Base-by-base conservation (phyloP, 1,140 invertebrate species). In the Drosophila nigromelanica region DNA sequence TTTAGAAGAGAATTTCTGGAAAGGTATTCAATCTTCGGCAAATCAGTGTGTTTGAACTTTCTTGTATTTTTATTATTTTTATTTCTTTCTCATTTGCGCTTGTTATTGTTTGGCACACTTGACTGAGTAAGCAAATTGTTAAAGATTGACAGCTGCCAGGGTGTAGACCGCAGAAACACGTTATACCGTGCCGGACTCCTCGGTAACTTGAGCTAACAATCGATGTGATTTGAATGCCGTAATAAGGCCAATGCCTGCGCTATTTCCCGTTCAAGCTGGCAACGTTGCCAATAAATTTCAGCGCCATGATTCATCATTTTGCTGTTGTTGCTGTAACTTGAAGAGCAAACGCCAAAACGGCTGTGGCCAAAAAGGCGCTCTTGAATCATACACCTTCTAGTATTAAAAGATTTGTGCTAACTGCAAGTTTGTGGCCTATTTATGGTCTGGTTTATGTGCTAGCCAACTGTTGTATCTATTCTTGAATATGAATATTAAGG, bases 91-190 rank as follows among this genome's bases (percentile, higher is more conserved):
- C 47, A 61, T 74, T 80, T 76, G 40, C 52, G 51, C 67, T 56
- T 62, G 61, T 78, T 80, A 61, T 82, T 82, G 67, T 76, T 72
- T 67, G 75, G 58, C 71, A 82, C 62, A 82, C 67, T 82, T 78
- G 47, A 80, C 68, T 82, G 71, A 82, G 66, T 82, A 82, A 82
- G 79, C 79, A 82, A 82, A 82, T 82, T 82, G 66, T 75, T 82
- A 72, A 75, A 67, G 75, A 82, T 75, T 82, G 79, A 82, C 79
- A 78, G 78, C 66, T 68, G 77, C 47, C 37, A 10, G 51, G 33
- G 47, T 10, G 55, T 4, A 43, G 55, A 59, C 55, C 45, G 6
- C 55, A 43, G 45, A 37, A 14, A 33, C 30, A 47, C 47, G 47
- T 54, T 55, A 47, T 39, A 47, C 62, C 33, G 5, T 14, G 39